Conservation (phyloP, 2,113 vertebrate species). For the Egretta garzetta region DNA sequence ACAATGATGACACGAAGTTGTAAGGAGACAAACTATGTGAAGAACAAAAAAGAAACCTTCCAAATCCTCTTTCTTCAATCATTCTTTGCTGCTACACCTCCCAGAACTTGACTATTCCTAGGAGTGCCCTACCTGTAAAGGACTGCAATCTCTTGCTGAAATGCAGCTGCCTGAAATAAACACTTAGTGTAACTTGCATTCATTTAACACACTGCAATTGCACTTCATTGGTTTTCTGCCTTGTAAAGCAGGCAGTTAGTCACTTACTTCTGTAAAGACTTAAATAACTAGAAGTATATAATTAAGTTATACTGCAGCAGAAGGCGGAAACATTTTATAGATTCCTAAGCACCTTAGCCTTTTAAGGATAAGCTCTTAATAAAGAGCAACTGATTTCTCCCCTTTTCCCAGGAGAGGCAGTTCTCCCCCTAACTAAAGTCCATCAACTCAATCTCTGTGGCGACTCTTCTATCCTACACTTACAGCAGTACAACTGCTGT, state of each 20-base stretch:
- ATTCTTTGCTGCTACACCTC: not conserved
- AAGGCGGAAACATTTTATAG: not conserved
- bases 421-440: not conserved
- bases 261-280: not conserved
- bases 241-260: not conserved
- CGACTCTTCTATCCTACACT: not conserved
- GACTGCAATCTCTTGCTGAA: not conserved
- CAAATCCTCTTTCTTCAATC: not conserved
- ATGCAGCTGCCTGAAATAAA: not conserved
- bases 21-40: conserved; percentile 21
- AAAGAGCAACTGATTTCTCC: conserved; percentile 18
- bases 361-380: conserved; percentile 11
- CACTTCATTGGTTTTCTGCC: not conserved
- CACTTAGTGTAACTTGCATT: not conserved
- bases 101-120: not conserved
- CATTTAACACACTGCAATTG: not conserved
- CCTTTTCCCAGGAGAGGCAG: not conserved
- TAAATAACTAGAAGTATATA: not conserved
- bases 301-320: not conserved
- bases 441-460: not conserved
- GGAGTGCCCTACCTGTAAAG: not conserved
- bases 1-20: conserved; percentile 63
- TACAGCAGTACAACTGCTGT: not conserved
- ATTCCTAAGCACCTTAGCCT: not conserved
- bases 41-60: not conserved